phyloP scores from a whole-genome alignment of 2,888 invertebrate genomes.

The Thera britannica region DNA sequence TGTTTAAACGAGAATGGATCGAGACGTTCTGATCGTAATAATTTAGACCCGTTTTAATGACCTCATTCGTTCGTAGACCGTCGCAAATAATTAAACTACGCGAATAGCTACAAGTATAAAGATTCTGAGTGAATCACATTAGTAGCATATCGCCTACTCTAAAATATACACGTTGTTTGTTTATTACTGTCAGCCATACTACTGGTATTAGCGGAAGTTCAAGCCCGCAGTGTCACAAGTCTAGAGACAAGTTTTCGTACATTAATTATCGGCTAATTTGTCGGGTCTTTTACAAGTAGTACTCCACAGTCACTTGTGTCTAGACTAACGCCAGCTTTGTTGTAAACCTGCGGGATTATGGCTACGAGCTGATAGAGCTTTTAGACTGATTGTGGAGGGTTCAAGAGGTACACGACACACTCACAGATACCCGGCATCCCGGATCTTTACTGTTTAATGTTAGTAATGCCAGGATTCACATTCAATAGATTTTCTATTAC shows the following conservation, averaged over 20 bases:
- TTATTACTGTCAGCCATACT: conserved; percentile 15
- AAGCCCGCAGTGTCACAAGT: conserved; percentile 35
- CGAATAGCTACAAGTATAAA: background rate
- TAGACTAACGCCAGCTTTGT: conserved; percentile 63
- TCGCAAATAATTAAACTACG: background rate
- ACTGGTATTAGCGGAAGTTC: conserved; percentile 43
- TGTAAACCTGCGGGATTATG: conserved; percentile 45
- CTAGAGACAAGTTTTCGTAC: conserved; percentile 18
- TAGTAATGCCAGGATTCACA: background rate
- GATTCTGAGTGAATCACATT: background rate
- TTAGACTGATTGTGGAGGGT: conserved; percentile 38
- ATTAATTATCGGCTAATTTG: conserved; percentile 65
- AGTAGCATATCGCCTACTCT: background rate
- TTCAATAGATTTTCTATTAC: background rate
- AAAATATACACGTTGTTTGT: background rate
- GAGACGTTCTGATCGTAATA: conserved; percentile 20
- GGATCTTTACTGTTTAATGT: background rate
- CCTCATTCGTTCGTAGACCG: background rate
- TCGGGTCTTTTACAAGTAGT: conserved; percentile 43
- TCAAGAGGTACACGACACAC: background rate
- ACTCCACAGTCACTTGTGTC: conserved; percentile 52
- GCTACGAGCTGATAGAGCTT: conserved; percentile 44
- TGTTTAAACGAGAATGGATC: conserved; percentile 47
- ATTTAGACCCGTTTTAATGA: conserved; percentile 12
- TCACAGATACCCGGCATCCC: too few species aligned